Base-by-base conservation (phyloP, 2,888 invertebrate species). In the Tineola bisselliella region DNA sequence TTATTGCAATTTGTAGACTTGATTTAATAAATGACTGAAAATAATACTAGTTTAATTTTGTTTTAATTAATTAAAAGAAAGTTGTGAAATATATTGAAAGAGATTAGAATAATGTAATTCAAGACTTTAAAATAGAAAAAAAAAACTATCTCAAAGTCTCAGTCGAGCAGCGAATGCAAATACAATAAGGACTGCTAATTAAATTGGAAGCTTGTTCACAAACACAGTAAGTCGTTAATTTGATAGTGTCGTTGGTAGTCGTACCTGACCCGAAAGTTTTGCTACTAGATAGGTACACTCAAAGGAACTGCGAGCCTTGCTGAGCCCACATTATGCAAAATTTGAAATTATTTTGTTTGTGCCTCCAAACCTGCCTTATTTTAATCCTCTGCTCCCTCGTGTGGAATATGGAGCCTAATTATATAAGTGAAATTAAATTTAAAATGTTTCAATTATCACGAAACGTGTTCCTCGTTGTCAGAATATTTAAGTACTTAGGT, bases 191-290 rank as follows among this genome's bases (percentile, higher is more conserved):
- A 62, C 63, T 63, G 66, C 71, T 79, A 78, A 79, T 79, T 76
- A 76, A 76, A 76, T 79, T 74, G 75, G 70, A 71, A 73, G 70
- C 70, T 72, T 69, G 73, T 74, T 72, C 67, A 19, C 62, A 62
- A 62, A 68, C 71, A 71, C 74, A 73, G 73, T 73, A 71, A 73
- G 71, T 74, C 71, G 74, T 74, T 77, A 77, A 77, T 75, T 75
- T 74, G 73, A 77, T 78, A 77, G 77, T 77, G 75, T 73, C 75
- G 73, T 67, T 69, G 68, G 67, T 69, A 48, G 52, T 64, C 67
- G 68, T 70, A 71, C 73, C 76, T 74, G 76, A 75, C 77, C 76
- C 75, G 69, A 75, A 77, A 79, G 66, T 77, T 78, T 74, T 63
- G 66, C 67, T 67, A 56, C 56, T 18, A 10, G 25, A 25, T 54